These are phyloP conservation scores for Erinaceus europaeus DNA, from an alignment of 2,113 vertebrate species.

Conservation along the genomic window DNA sequence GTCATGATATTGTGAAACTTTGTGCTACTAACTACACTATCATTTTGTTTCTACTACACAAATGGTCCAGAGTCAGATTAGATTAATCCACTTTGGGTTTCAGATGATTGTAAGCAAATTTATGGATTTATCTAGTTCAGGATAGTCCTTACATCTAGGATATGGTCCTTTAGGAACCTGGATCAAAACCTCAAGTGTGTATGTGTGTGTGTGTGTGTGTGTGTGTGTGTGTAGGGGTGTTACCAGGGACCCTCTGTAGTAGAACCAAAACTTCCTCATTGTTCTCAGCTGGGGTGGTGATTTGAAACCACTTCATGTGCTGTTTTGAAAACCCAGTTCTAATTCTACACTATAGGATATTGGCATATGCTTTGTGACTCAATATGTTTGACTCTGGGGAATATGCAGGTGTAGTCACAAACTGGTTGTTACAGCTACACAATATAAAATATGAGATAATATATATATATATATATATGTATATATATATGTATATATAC, in stretches of 20 bases:
- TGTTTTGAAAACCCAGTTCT: background rate
- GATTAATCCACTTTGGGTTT: background rate
- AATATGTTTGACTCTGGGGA: background rate
- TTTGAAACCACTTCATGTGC: background rate
- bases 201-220: no score
- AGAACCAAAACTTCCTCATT: background rate
- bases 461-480: no score
- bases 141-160: background rate
- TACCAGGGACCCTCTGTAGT: background rate
- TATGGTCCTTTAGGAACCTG: background rate
- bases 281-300: background rate
- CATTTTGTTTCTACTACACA: background rate
- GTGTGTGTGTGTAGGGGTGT: background rate
- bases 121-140: background rate
- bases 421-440: background rate
- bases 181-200: background rate
- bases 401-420: background rate
- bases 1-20: background rate
- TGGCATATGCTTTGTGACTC: background rate
- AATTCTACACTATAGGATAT: background rate
- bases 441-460: background rate
- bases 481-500: no score
- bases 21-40: background rate
- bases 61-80: background rate
- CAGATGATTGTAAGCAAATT: background rate